Percentiles rank a stretch among this genome's conserved stretches.
These are phyloP conservation scores for Theretra japonica DNA, from an alignment of 2,888 invertebrate genomes.

Conservation along the genomic window DNA sequence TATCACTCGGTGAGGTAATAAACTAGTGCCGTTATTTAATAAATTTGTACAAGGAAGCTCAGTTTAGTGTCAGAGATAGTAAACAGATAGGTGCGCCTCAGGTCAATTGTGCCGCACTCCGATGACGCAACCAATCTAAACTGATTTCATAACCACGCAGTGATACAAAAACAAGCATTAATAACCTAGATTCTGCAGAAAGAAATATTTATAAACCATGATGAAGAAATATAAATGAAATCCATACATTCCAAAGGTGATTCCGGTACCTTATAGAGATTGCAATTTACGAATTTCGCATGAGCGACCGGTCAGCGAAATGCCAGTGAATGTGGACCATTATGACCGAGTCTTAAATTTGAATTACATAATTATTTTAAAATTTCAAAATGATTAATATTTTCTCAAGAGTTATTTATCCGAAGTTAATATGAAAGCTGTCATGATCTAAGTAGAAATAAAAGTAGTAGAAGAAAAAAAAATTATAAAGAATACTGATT, in stretches of 20 bases:
- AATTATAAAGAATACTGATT: too few species aligned
- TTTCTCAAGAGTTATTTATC: too few species aligned
- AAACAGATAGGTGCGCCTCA: neutral
- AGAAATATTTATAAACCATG: neutral
- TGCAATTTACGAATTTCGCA: neutral
- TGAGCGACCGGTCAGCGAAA: neutral
- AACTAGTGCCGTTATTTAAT: neutral
- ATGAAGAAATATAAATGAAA: neutral
- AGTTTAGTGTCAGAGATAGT: neutral
- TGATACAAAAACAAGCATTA: neutral
- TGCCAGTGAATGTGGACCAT: neutral
- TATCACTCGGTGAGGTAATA: neutral
- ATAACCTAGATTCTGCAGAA: neutral
- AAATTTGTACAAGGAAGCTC: slow-evolving; percentile 8
- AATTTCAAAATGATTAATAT: too few species aligned
- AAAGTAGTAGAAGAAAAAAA: too few species aligned
- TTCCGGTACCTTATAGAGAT: neutral
- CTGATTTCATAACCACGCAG: neutral
- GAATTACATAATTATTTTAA: too few species aligned
- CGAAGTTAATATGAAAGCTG: too few species aligned
- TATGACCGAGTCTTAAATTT: too few species aligned
- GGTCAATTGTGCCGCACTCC: slow-evolving; percentile 4
- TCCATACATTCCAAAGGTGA: neutral
- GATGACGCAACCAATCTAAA: neutral
- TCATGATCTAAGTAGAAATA: too few species aligned